Percentiles rank a stretch among this genome's conserved stretches.
phyloP scores from a whole-genome alignment of 2,113 vertebrate genomes.

The Pelobates fuscus region DNA sequence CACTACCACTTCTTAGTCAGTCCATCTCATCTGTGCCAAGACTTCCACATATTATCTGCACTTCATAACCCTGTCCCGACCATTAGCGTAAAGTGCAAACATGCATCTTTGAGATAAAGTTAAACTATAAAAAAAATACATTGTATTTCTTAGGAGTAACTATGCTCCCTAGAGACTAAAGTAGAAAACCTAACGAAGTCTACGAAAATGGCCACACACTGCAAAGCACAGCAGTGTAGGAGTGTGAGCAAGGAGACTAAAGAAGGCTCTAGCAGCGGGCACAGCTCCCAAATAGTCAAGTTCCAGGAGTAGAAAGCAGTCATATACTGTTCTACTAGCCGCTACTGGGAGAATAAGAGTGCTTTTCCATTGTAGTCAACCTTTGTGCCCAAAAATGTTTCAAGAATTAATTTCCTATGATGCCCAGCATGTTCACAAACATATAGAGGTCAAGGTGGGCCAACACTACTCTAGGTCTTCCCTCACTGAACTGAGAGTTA shows the following conservation, averaged over 20 bases:
- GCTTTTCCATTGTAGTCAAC: too few species aligned
- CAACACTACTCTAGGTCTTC: too few species aligned
- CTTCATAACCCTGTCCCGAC: background rate
- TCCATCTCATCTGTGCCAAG: background rate
- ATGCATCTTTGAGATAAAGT: constrained; percentile 45
- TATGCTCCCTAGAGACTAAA: background rate
- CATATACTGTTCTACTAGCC: constrained; percentile 14
- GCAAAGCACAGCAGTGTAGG: background rate
- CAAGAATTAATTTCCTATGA: too few species aligned
- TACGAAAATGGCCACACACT: background rate
- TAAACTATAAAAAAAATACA: constrained; percentile 27
- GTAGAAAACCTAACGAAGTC: background rate
- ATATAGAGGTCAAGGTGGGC: too few species aligned
- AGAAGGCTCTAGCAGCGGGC: background rate
- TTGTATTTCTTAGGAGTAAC: background rate
- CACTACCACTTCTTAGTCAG: too few species aligned
- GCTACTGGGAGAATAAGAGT: background rate
- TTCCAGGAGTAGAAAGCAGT: constrained; percentile 3
- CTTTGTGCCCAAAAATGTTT: too few species aligned
- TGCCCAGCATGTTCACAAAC: too few species aligned
- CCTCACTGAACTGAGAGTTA: too few species aligned
- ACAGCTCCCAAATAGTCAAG: constrained; percentile 6
- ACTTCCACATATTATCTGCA: constrained; percentile 3
- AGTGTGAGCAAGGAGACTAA: background rate
- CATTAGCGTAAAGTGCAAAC: constrained; percentile 22